These are phyloP conservation scores for Suricata suricatta DNA, from an alignment of 2,113 vertebrate genomes.

Conservation along the genomic window DNA sequence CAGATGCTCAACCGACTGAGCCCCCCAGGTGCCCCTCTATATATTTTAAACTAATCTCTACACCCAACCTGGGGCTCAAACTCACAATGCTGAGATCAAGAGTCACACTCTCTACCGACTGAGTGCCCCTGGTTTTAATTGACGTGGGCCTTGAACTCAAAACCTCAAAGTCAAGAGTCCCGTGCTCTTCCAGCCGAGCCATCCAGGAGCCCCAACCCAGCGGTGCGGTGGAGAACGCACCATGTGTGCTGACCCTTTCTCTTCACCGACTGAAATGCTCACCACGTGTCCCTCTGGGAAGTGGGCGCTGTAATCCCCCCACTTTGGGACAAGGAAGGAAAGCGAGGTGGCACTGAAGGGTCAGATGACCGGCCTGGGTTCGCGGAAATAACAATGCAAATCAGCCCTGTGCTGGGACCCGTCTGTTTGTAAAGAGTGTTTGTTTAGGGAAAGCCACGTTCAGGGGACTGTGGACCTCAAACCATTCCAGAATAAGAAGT, in stretches of 20 bases:
- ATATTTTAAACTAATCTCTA: too few relatives aligned
- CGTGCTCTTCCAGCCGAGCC: too few relatives aligned
- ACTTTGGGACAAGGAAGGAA: neutral
- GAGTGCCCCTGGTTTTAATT: too few relatives aligned
- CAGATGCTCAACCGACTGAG: too few relatives aligned
- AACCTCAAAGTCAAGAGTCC: too few relatives aligned
- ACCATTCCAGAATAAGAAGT: neutral
- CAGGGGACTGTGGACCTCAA: neutral
- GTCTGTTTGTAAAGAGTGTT: neutral
- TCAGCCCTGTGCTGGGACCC: neutral
- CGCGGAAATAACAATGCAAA: neutral
- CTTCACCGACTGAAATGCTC: neutral
- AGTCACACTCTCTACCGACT: too few relatives aligned
- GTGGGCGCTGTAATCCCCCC: neutral
- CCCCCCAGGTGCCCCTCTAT: too few relatives aligned
- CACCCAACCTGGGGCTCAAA: too few relatives aligned
- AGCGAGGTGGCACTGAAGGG: neutral
- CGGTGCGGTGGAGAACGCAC: accelerated
- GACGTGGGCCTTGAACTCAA: too few relatives aligned
- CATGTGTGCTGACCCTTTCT: neutral
- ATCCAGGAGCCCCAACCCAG: neutral
- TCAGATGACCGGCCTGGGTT: neutral
- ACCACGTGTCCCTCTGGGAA: neutral
- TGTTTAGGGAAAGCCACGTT: neutral
- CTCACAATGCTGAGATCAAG: too few relatives aligned